A percentile compares a stretch with the other conserved stretches of the same genome.
Evolutionary conservation across 2,888 invertebrate species (phyloP).

Genomic region (Ramazzottius varieornatus): DNA sequence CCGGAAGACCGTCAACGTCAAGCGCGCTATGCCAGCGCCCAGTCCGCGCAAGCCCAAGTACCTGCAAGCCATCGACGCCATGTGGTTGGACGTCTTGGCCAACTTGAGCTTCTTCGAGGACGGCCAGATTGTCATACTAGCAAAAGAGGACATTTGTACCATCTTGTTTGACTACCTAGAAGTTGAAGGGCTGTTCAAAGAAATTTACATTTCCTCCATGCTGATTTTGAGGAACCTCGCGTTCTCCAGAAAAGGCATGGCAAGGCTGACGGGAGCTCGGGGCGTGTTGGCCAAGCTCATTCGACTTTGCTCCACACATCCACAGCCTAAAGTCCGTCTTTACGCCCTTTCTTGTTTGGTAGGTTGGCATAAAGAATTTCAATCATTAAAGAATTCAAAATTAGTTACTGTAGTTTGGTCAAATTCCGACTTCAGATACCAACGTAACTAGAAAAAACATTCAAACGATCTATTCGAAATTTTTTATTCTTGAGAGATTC

Average conservation of each 20-base stretch:
- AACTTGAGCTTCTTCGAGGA: background rate
- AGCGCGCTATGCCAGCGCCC: background rate
- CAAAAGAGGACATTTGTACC: background rate
- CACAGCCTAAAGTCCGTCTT: background rate
- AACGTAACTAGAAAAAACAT: too few relatives aligned
- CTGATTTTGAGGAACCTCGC: background rate
- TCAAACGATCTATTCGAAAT: too few relatives aligned
- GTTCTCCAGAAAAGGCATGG: background rate
- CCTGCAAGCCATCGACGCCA: background rate
- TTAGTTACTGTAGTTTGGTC: too few relatives aligned
- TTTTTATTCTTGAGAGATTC: too few relatives aligned
- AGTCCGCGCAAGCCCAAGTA: background rate
- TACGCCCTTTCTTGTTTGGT: slow-evolving; percentile 1
- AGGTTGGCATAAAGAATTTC: too few relatives aligned
- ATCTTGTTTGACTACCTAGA: background rate
- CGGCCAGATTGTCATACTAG: background rate
- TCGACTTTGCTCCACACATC: background rate
- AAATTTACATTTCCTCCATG: background rate
- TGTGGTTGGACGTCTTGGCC: slow-evolving; percentile 1
- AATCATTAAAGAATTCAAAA: too few relatives aligned
- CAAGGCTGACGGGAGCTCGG: background rate
- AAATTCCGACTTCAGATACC: too few relatives aligned
- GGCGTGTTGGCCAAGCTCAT: background rate
- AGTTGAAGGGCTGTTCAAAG: background rate
- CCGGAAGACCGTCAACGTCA: background rate